Evolutionary conservation across 2,113 vertebrate species (phyloP).

Genomic region (Megaceryle torquata): DNA sequence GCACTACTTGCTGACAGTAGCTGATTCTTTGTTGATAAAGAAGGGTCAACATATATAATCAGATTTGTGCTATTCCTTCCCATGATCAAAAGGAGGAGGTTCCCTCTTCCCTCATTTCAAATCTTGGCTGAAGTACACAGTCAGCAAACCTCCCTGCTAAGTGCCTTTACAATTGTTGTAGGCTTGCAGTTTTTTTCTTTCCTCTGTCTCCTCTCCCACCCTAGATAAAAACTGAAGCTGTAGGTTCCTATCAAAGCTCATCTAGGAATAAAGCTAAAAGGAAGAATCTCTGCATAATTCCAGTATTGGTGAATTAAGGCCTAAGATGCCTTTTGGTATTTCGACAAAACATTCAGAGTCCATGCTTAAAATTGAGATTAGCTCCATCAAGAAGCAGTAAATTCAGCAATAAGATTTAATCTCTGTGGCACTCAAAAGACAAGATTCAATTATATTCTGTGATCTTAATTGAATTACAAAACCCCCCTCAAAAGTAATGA

Average conservation of each 20-base stretch:
- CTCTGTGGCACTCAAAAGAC: conserved; percentile 65
- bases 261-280: conserved; percentile 45
- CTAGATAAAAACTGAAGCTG: conserved; percentile 34
- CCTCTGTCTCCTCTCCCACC: background rate
- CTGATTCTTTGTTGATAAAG: conserved; percentile 64
- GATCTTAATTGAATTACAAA: conserved; percentile 70
- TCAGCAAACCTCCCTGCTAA: conserved; percentile 51
- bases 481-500: conserved; percentile 52
- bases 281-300: conserved; percentile 36
- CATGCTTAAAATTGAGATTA: conserved; percentile 57
- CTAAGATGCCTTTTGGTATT: conserved; percentile 45
- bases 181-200: conserved; percentile 10
- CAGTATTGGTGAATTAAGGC: conserved; percentile 50
- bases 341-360: conserved; percentile 32
- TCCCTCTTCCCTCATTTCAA: conserved; percentile 47
- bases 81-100: conserved; percentile 54
- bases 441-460: conserved; percentile 68
- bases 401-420: conserved; percentile 71
- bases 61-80: conserved; percentile 65
- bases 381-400: conserved; percentile 57
- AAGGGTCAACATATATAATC: conserved; percentile 66
- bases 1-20: conserved; percentile 53
- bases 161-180: background rate
- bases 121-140: conserved; percentile 48
- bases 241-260: conserved; percentile 28